Evolutionary conservation across 1,140 invertebrate species (phyloP).

Genomic region (Spodoptera litura): DNA sequence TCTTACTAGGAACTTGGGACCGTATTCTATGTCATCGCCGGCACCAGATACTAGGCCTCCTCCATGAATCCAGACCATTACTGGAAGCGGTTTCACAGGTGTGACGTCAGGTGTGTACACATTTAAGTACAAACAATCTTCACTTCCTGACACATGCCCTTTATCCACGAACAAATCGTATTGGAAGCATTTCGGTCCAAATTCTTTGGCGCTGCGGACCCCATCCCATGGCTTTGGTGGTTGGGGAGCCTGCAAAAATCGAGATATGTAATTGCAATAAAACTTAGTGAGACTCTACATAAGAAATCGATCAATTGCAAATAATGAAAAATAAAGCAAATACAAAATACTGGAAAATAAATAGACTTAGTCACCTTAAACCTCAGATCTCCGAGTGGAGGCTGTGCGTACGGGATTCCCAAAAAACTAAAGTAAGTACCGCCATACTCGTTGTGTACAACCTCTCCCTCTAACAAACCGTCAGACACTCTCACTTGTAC

Average conservation of each 20-base stretch:
- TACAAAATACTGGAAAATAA: background rate
- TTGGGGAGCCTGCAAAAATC: conserved; percentile 7
- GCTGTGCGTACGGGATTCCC: conserved; percentile 20
- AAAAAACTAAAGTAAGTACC: conserved; percentile 8
- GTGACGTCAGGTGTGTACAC: conserved; percentile 38
- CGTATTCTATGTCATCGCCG: conserved; percentile 14
- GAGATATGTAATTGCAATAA: background rate
- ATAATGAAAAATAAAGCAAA: background rate
- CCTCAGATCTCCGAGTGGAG: conserved; percentile 9
- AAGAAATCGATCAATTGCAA: too few relatives aligned
- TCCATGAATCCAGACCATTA: conserved; percentile 42
- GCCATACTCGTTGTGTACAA: background rate
- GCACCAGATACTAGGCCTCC: conserved; percentile 16
- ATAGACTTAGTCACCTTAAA: background rate
- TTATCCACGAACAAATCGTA: conserved; percentile 3
- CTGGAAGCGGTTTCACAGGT: conserved; percentile 10
- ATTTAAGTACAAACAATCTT: conserved; percentile 38
- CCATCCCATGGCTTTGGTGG: conserved; percentile 24
- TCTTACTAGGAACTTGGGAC: conserved; percentile 35
- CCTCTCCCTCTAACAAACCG: conserved; percentile 22
- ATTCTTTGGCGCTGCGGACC: conserved; percentile 17
- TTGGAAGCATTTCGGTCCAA: conserved; percentile 15
- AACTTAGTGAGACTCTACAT: too few relatives aligned
- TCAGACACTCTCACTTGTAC: conserved; percentile 11
- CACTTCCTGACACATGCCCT: background rate